Evolutionary conservation across 2,797 vertebrate genomes (phyloP), one percentile per base, ranked within the genome.

Genomic region (Enoplosus armatus): DNA sequence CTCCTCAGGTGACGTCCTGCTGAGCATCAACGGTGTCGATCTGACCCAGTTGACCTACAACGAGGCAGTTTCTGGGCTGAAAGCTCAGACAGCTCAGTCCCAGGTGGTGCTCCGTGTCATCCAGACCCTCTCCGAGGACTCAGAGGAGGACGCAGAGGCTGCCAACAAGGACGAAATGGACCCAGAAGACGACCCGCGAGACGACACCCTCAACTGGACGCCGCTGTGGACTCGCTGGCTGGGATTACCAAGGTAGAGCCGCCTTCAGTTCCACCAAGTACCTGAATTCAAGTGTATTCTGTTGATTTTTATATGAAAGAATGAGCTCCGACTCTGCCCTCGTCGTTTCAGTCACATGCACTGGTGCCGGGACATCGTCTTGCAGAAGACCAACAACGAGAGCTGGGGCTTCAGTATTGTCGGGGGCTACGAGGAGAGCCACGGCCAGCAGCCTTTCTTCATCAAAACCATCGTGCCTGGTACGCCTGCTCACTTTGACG

Each of bases 341-440:
- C 61, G 35, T 79, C 12, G 0, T 79, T 78, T 62, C 89, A 98
- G 97, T 84, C 93, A 94, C 86, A 96, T 99, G 87, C 97, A 99
- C 92, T 98, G 95, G 96, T 98, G 97, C 79, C 95, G 96, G 43
- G 97, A 98, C 83, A 97, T 98, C 0, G 90, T 96, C 83, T 91
- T 98, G 29, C 95, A 91, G 48, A 98, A 98, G 93, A 97, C 95
- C 68, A 97, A 96, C 92, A 94, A 93, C 9, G 97, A 98, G 62
- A 99, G 97, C 79, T 98, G 97, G 97, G 97, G 97, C 84, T 99
- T 99, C 94, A 99, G 97, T 87, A 98, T 99, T 5, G 97, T 99
- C 0, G 97, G 97, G 5, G 97, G 97, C 72, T 97, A 97, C 12
- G 97, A 98, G 92, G 97, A 98, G 83, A 96, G 90, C 85, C 97